Evolutionary conservation across 2,888 invertebrate genomes (phyloP), one percentile per base, ranked within the genome.

Genomic region (Eristalis arbustorum): DNA sequence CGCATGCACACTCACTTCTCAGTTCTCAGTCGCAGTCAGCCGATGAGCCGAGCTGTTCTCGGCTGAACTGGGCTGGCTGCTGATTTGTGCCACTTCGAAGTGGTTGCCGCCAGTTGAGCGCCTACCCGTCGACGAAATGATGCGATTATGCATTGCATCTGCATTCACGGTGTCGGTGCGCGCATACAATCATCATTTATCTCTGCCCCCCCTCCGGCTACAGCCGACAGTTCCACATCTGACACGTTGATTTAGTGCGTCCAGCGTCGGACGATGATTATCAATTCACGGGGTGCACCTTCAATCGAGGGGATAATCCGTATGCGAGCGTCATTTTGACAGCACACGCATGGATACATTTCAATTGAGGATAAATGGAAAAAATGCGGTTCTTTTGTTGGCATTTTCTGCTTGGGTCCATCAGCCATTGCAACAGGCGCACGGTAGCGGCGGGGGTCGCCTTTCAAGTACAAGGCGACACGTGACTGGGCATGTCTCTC

Each of bases 401-500:
- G 49, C 18, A 0, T 3, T 42, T 42, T n/a, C n/a, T 42, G 49
- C 14, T 22, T 31, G 37, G 18, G 31, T 18, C 69, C 42, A 75
- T 57, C 69, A 80, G 75, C 79, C 57, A 42, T 59, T 76, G 76
- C 68, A 77, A 59, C 77, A 77, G 76, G 77, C 64, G 25, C 18
- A 37, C 11, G 28, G 18, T 23, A 40, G 56, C 23, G 14, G 10
- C 4, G 71, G 37, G 80, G 76, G 23, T 67, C 68, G 34, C 61
- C 75, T 76, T 84, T 22, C 67, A 69, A 71, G 56, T 49, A 31
- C 8, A 34, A 37, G 28, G 75, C 76, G 87, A 83, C 87, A 87
- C 87, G 87, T 87, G 87, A 79, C 87, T 83, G 78, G 78, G 75
- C 87, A 83, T 82, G 87, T 87, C 87, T 87, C 87, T 83, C 74